Conservation (phyloP, 1,140 invertebrate species). For the Drosophila pseudoobscura region DNA sequence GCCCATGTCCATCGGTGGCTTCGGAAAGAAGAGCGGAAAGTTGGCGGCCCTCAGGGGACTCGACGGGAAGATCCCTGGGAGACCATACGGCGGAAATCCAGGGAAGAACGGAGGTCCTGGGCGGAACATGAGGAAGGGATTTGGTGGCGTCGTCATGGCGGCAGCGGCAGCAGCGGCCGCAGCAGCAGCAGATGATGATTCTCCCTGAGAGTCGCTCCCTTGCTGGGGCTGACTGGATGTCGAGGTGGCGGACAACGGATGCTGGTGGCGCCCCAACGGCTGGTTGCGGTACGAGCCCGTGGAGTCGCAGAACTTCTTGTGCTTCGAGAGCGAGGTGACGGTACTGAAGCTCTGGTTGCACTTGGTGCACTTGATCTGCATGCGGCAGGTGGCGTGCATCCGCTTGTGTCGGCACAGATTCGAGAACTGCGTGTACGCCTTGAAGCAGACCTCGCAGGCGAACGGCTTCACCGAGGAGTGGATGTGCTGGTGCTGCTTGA, state of each 20-base stretch:
- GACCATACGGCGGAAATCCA: constrained; percentile 83
- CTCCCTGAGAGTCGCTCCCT: constrained; percentile 23
- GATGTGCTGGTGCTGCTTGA: constrained; percentile 99
- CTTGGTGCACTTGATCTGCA: constrained; percentile 95
- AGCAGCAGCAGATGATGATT: constrained; percentile 13
- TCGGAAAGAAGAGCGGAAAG: constrained; percentile 86
- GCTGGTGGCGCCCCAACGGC: constrained; percentile 23
- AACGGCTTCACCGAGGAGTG: constrained; percentile 99
- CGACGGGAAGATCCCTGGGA: constrained; percentile 72
- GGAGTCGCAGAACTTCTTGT: constrained; percentile 93
- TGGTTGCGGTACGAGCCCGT: constrained; percentile 78
- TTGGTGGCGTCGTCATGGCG: constrained; percentile 85
- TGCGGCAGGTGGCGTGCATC: constrained; percentile 97
- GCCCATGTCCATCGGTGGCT: constrained; percentile 63
- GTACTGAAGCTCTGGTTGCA: constrained; percentile 96
- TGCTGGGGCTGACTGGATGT: constrained; percentile 7
- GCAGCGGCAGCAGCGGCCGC: constrained; percentile 36
- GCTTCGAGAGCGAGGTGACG: constrained; percentile 91
- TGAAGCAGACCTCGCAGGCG: constrained; percentile 95
- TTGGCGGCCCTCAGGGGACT: constrained; percentile 81
- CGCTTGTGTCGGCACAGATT: constrained; percentile 99
- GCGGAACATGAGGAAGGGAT: constrained; percentile 88
- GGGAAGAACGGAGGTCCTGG: constrained; percentile 84
- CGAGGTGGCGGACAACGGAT: constrained; percentile 9
- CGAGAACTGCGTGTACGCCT: constrained; percentile 99